Evolutionary conservation across 64 coral and sea anemone genomes (phyloP).

Genomic region (Actinia tenebrosa): DNA sequence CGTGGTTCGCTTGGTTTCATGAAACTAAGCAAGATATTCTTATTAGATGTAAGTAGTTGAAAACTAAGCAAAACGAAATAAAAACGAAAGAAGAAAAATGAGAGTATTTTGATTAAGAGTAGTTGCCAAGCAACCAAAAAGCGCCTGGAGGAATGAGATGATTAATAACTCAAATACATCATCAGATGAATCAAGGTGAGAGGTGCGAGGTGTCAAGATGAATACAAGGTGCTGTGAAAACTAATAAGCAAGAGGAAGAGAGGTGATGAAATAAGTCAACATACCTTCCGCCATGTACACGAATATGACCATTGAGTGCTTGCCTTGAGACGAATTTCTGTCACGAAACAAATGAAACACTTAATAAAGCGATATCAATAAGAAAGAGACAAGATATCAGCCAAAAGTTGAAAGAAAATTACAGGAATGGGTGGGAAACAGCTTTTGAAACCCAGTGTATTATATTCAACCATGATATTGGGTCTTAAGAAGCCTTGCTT

Average conservation of each 20-base stretch:
- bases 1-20: slow-evolving; percentile 92
- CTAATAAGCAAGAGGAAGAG: background rate
- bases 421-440: no score
- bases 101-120: background rate
- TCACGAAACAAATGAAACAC: background rate
- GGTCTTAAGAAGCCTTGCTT: no score
- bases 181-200: background rate
- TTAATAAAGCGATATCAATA: background rate
- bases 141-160: background rate
- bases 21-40: slow-evolving; percentile 60
- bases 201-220: background rate
- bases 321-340: slow-evolving; percentile 99
- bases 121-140: background rate
- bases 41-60: background rate
- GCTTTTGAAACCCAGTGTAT: background rate
- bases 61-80: background rate
- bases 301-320: slow-evolving; percentile 97
- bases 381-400: background rate
- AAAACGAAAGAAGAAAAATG: slow-evolving; percentile 12
- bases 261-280: background rate
- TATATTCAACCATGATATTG: no score
- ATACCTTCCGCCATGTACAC: slow-evolving; percentile 98
- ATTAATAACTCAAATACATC: background rate
- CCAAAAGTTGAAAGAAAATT: background rate
- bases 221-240: background rate